Conservation (phyloP, 2,888 invertebrate genomes). For the Agrilus biguttatus region DNA sequence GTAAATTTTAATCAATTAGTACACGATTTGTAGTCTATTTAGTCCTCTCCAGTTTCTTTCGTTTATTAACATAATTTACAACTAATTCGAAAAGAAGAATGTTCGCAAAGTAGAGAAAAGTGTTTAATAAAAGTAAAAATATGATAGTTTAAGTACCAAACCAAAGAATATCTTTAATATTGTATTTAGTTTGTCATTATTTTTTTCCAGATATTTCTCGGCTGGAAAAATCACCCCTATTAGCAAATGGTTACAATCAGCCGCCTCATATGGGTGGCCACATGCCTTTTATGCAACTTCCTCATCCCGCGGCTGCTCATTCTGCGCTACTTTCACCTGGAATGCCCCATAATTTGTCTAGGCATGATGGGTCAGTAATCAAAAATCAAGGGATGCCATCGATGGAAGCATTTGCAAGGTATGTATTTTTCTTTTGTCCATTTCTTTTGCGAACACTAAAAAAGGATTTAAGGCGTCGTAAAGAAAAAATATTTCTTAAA, state of each 20-base stretch:
- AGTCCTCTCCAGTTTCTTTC: too few species aligned
- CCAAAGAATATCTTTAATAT: too few species aligned
- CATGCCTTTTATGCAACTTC: constrained; percentile 89
- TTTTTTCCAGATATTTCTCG: constrained; percentile 63
- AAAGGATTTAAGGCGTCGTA: too few species aligned
- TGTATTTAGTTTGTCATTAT: constrained; percentile 3
- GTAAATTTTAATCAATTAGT: too few species aligned
- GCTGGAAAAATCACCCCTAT: constrained; percentile 80
- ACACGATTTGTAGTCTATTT: too few species aligned
- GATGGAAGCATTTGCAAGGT: constrained; percentile 86
- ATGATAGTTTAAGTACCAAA: too few species aligned
- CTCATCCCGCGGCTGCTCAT: constrained; percentile 55
- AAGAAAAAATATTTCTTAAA: too few species aligned
- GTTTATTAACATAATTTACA: too few species aligned
- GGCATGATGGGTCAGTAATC: constrained; percentile 71
- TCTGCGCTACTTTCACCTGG: constrained; percentile 80
- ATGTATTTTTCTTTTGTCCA: constrained; percentile 15
- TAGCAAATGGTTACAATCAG: constrained; percentile 89
- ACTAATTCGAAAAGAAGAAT: too few species aligned
- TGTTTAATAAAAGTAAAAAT: too few species aligned
- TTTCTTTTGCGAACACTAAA: not conserved
- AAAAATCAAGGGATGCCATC: constrained; percentile 74
- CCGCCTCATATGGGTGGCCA: constrained; percentile 83
- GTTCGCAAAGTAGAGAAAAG: too few species aligned
- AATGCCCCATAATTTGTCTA: constrained; percentile 71